Conservation (phyloP, 2,888 invertebrate genomes). For the Tubulanus polymorphus region DNA sequence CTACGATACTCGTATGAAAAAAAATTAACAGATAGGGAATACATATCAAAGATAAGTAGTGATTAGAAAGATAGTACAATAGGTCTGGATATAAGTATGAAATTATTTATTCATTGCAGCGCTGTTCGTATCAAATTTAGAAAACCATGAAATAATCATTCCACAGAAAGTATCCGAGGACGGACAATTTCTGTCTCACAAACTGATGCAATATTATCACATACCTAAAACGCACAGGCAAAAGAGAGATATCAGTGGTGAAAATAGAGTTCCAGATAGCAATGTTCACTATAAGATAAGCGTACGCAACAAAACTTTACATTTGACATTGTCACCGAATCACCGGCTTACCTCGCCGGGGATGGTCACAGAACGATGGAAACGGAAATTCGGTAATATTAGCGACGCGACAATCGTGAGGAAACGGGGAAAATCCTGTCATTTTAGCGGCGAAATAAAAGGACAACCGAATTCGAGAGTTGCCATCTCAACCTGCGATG, state of each 20-base stretch:
- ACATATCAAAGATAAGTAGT: too few species aligned
- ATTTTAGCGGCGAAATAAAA: slow-evolving; percentile 72
- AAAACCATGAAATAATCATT: slow-evolving; percentile 29
- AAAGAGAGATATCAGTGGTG: slow-evolving; percentile 4
- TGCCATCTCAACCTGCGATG: slow-evolving; percentile 77
- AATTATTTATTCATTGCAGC: slow-evolving; percentile 28
- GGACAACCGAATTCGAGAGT: slow-evolving; percentile 69
- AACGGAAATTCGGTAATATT: slow-evolving; percentile 33
- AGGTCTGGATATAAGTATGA: too few species aligned
- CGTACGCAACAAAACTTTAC: slow-evolving; percentile 31
- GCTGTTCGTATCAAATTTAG: slow-evolving; percentile 26
- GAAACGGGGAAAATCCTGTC: slow-evolving; percentile 60
- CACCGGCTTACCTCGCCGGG: slow-evolving; percentile 67
- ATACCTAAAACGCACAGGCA: slow-evolving; percentile 26
- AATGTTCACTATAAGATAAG: slow-evolving; percentile 37
- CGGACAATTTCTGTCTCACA: slow-evolving; percentile 32
- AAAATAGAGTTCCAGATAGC: slow-evolving; percentile 6
- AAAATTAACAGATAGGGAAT: too few species aligned
- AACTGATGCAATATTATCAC: slow-evolving; percentile 29
- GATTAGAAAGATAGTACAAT: too few species aligned
- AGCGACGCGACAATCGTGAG: slow-evolving; percentile 31
- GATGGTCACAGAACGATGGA: slow-evolving; percentile 69
- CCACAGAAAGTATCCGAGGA: slow-evolving; percentile 32
- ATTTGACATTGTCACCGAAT: slow-evolving; percentile 59
- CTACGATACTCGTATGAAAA: too few species aligned